Percentiles rank a stretch among this genome's conserved stretches.
Conservation (phyloP, 2,797 vertebrate species). For the Sitta carolinensis region DNA sequence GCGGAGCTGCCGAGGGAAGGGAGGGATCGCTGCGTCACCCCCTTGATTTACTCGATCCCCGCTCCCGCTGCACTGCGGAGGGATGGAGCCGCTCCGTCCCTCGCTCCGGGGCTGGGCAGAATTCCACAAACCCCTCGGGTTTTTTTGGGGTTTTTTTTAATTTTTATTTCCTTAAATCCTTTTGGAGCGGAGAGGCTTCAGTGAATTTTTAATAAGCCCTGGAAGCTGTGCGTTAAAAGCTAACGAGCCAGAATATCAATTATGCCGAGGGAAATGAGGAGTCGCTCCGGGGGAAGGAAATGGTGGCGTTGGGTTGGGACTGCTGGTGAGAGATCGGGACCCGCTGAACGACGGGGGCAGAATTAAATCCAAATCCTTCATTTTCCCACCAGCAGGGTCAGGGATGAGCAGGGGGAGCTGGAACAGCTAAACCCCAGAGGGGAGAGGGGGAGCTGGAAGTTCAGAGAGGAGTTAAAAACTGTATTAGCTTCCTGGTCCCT, state of each 20-base stretch:
- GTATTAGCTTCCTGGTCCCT: background rate
- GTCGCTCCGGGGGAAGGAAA: background rate
- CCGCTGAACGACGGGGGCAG: background rate
- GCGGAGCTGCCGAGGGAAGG: background rate
- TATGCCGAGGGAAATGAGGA: background rate
- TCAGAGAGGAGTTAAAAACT: background rate
- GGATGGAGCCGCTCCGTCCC: background rate
- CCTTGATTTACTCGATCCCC: background rate
- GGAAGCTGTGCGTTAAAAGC: background rate
- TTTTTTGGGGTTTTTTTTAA: no score
- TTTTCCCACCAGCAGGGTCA: background rate
- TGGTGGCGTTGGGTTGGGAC: background rate
- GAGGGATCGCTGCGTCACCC: background rate
- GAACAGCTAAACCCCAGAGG: background rate
- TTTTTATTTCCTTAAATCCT: background rate
- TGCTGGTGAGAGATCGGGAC: background rate
- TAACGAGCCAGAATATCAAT: background rate
- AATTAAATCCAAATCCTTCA: background rate
- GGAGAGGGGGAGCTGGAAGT: background rate
- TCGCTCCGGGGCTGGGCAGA: background rate
- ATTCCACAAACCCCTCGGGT: background rate
- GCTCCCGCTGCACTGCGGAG: background rate
- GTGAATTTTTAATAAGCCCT: slow-evolving; percentile 13
- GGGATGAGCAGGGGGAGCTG: accelerated
- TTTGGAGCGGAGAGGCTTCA: background rate